Percentiles rank a stretch among this genome's conserved stretches.
These are phyloP conservation scores for Myrmecobius fasciatus DNA, from an alignment of 2,113 vertebrate species.

Conservation along the genomic window DNA sequence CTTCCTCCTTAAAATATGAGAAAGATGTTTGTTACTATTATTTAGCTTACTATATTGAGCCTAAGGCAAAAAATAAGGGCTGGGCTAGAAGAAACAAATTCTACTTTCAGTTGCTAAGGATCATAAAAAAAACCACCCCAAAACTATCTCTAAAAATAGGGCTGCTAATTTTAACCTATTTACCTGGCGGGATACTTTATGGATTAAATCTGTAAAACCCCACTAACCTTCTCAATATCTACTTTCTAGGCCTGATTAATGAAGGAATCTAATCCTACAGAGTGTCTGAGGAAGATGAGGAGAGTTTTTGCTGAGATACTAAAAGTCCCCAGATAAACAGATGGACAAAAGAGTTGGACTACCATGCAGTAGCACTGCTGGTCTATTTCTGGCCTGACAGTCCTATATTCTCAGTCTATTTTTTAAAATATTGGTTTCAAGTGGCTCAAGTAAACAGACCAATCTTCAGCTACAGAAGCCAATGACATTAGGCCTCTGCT, in stretches of 20 bases:
- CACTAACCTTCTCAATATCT: slow-evolving; percentile 30
- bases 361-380: not conserved
- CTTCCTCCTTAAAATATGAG: not conserved
- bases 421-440: not conserved
- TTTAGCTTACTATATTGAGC: not conserved
- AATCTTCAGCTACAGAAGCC: slow-evolving; percentile 3
- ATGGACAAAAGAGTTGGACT: not conserved
- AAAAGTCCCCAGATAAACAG: not conserved
- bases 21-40: not conserved
- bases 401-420: not conserved
- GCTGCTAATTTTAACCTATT: slow-evolving; percentile 42
- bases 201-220: slow-evolving; percentile 12
- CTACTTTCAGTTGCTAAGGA: not conserved
- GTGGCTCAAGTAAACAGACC: not conserved
- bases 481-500: slow-evolving; percentile 16
- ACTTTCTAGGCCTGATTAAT: slow-evolving; percentile 18
- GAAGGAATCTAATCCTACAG: slow-evolving; percentile 11
- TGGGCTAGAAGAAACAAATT: not conserved
- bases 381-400: not conserved
- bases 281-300: slow-evolving; percentile 33
- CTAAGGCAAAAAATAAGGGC: not conserved
- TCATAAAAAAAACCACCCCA: not conserved
- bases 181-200: not conserved
- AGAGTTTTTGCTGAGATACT: not conserved
- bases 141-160: slow-evolving; percentile 39